Evolutionary conservation across 2,888 invertebrate genomes (phyloP), one percentile per base, ranked within the genome.

Genomic region (Arrhopalites spinosus): DNA sequence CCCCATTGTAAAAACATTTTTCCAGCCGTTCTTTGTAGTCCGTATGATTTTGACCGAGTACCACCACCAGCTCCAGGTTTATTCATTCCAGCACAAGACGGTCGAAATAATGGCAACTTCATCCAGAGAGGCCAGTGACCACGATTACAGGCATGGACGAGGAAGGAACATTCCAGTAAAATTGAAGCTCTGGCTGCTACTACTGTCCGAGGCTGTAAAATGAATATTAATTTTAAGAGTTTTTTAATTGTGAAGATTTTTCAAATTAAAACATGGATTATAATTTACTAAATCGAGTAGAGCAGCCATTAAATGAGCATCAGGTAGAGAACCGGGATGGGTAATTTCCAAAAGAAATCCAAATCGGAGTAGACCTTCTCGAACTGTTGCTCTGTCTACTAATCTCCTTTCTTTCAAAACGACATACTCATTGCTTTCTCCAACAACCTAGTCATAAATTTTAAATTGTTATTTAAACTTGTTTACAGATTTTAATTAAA

Each of bases 81-180:
- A 66, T 75, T 72, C 2, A 47, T 80, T 74, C 80, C 76, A 30
- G 92, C 90, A 47, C 91, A 91, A 0, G 91, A 91, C 0, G 91
- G 90, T 64, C 93, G 88, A 84, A 91, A 92, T 84, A 92, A 89
- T 8, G 92, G 90, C 78, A 94, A 90, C 86, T 96, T 96, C 90
- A 98, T 93, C 98, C 99, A 99, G 74, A 92, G 90, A 0, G 99
- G 98, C 99, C 99, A 99, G 83, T 96, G 95, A 0, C 98, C 98
- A 85, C 95, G 94, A 86, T 98, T 99, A 86, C 99, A 99, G 81
- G 95, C 91, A 85, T 98, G 97, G 1, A 99, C 98, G 83, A 98
- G 93, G 85, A 97, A 93, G 0, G 97, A 93, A 85, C 98, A 98
- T 86, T 99, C 99, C 78, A 99, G 86, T 8, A 98, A 87, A 73